Evolutionary conservation across 2,888 invertebrate genomes (phyloP), one percentile per base, ranked within the genome.

Genomic region (Epiperipatus broadwayi): DNA sequence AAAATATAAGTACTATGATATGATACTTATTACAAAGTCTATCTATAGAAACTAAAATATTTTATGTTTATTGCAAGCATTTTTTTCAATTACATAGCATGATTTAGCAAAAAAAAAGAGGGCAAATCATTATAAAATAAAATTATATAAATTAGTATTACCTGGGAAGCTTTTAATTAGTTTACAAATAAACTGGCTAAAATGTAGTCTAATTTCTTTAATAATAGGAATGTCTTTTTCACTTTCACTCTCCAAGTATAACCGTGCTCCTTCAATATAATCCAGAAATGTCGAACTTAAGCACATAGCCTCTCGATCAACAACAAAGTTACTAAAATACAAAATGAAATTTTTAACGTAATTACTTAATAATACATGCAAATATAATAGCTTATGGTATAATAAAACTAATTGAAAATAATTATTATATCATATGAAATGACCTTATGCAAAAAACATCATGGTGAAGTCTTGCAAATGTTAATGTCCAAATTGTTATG

Each of bases 81-180:
- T n/a, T n/a, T n/a, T n/a, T n/a, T n/a, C n/a, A n/a, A n/a, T n/a
- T n/a, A n/a, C n/a, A n/a, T n/a, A n/a, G n/a, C n/a, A n/a, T n/a
- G n/a, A n/a, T 14, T 31, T 14, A 7, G 14, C 31, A n/a, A 31
- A 7, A 31, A 7, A 31, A 10, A 7, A 10, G 7, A 10, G 14
- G 14, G 14, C 10, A 31, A 27, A 35, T 39, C 14, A 41, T 40
- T 7, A 21, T 7, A 29, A 22, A 28, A 21, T 32, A 35, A 21
- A 7, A 14, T 10, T 14, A 22, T 21, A 12, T n/a, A 30, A 12
- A 4, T 12, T 15, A 21, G 8, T 66, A 78, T 72, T 63, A 87
- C 87, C 56, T 39, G 84, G 77, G 55, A 91, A 89, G 58, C 83
- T 84, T 55, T 80, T 81, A 50, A 95, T 78, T 63, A 95, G 78